These are phyloP conservation scores for Xanthorhoe designata DNA, from an alignment of 2,888 invertebrate genomes.

Conservation along the genomic window DNA sequence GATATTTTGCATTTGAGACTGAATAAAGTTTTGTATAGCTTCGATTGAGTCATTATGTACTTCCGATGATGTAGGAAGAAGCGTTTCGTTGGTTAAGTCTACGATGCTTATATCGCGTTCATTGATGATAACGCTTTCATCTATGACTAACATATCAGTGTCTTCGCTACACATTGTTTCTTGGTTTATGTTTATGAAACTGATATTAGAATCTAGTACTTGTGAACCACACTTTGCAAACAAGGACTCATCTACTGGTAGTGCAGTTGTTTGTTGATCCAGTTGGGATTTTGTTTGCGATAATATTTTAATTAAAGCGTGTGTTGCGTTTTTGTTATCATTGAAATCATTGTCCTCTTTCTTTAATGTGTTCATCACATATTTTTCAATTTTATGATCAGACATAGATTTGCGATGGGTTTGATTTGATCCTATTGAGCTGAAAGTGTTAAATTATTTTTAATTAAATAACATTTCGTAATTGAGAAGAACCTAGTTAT, in stretches of 20 bases:
- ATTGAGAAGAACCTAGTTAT: not conserved
- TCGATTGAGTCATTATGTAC: not conserved
- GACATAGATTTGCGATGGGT: not conserved
- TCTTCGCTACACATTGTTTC: not conserved
- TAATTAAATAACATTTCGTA: not conserved
- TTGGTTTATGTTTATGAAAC: not conserved
- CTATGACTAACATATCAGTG: not conserved
- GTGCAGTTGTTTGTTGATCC: slow-evolving; percentile 7
- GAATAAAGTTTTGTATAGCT: slow-evolving; percentile 3
- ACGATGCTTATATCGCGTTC: slow-evolving; percentile 13
- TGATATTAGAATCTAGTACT: not conserved
- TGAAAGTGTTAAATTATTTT: slow-evolving; percentile 10
- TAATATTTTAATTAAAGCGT: slow-evolving; percentile 10
- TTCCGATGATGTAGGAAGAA: not conserved
- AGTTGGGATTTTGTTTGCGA: slow-evolving; percentile 7
- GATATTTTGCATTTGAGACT: not conserved
- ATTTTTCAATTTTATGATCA: not conserved
- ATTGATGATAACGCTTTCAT: slow-evolving; percentile 19
- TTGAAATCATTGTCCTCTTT: not conserved
- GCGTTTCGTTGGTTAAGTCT: slow-evolving; percentile 24
- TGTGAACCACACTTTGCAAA: not conserved
- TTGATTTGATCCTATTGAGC: not conserved
- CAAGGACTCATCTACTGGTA: not conserved
- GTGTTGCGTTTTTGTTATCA: slow-evolving; percentile 7
- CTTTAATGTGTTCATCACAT: not conserved